These are phyloP conservation scores for Toxostoma redivivum DNA, from an alignment of 2,113 vertebrate genomes.

Conservation along the genomic window DNA sequence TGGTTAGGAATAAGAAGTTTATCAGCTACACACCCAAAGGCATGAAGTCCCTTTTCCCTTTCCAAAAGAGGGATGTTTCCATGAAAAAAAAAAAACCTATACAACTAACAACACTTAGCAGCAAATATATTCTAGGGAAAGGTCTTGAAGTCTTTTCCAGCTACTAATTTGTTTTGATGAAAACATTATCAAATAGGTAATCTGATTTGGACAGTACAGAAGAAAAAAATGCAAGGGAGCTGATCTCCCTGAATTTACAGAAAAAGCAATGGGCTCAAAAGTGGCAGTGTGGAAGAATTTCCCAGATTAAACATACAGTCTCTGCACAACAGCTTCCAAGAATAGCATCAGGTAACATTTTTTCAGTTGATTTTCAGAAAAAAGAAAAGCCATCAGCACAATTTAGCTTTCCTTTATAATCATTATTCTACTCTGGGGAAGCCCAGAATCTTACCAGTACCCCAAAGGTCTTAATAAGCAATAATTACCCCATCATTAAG, in stretches of 20 bases:
- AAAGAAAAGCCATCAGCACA: background rate
- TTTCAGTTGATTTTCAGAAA: background rate
- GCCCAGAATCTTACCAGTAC: background rate
- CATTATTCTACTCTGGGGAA: background rate
- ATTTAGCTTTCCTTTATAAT: background rate
- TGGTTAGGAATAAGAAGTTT: background rate
- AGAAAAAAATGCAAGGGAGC: background rate
- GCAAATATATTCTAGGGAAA: background rate
- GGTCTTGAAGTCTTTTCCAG: background rate
- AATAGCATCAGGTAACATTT: background rate
- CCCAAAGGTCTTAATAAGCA: background rate
- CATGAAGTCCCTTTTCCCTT: background rate
- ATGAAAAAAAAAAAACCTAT: background rate
- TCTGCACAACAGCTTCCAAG: background rate
- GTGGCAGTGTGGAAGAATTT: background rate
- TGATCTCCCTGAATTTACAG: background rate
- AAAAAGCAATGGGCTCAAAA: background rate
- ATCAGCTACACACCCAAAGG: background rate
- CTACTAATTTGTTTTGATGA: background rate
- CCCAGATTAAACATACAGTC: background rate
- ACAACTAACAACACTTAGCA: background rate
- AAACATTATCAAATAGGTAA: background rate
- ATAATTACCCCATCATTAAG: background rate
- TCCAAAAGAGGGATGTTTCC: background rate
- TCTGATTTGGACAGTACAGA: background rate